Evolutionary conservation across 2,888 invertebrate species (phyloP).

Genomic region (Xestia xanthographa): DNA sequence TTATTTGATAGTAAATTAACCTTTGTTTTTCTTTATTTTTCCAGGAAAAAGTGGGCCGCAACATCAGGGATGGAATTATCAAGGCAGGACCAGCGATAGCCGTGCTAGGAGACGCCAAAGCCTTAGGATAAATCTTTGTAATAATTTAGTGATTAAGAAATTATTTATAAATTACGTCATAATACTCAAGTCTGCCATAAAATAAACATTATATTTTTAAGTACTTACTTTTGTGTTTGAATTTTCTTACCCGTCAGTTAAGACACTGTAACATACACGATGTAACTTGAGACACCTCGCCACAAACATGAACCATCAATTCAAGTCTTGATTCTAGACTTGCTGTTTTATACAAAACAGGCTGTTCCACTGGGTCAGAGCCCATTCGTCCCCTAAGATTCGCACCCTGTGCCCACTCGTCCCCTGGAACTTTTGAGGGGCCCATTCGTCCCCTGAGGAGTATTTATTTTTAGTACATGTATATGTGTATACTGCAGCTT

Average conservation of each 20-base stretch:
- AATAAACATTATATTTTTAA: constrained; percentile 36
- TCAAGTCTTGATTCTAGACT: background rate
- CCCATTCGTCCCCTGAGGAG: too few relatives aligned
- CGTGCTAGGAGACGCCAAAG: constrained; percentile 73
- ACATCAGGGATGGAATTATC: constrained; percentile 75
- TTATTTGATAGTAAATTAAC: background rate
- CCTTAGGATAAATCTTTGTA: constrained; percentile 46
- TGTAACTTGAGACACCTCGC: background rate
- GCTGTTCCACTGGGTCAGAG: too few relatives aligned
- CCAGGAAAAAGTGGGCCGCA: constrained; percentile 75
- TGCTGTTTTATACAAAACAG: background rate
- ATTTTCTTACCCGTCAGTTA: background rate
- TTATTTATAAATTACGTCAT: constrained; percentile 14
- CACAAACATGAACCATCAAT: background rate
- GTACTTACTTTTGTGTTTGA: constrained; percentile 14
- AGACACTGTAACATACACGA: background rate
- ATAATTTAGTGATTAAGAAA: constrained; percentile 5
- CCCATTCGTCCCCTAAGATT: too few relatives aligned
- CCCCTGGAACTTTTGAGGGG: too few relatives aligned
- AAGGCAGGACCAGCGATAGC: constrained; percentile 78
- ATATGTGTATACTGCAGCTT: too few relatives aligned
- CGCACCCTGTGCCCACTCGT: too few relatives aligned
- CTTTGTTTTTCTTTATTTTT: constrained; percentile 42
- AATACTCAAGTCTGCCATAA: constrained; percentile 46
- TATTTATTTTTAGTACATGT: too few relatives aligned